A percentile compares a stretch with the other conserved stretches of the same genome.
Conservation (phyloP, 2,888 invertebrate species). For the Deroplatys truncata region DNA sequence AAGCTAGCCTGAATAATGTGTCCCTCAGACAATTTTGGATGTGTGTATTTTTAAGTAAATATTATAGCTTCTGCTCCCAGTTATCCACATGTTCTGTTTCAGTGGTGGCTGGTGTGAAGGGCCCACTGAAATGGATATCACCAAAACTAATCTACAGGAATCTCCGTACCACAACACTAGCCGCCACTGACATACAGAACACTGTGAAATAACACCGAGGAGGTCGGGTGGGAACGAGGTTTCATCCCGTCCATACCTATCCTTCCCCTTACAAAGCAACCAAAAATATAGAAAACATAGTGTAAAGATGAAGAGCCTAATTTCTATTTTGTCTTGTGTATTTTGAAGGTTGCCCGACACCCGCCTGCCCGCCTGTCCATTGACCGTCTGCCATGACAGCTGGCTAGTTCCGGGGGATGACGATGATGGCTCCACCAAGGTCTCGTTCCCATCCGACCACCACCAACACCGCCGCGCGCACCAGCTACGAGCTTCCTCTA, state of each 20-base stretch:
- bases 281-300: neutral
- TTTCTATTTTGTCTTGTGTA: constrained; percentile 30
- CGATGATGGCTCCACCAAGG: constrained; percentile 20
- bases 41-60: too few species aligned
- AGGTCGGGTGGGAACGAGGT: constrained; percentile 45
- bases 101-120: neutral
- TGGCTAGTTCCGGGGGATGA: constrained; percentile 24
- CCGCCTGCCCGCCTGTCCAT: constrained; percentile 27
- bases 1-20: too few species aligned
- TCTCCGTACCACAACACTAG: neutral
- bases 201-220: constrained; percentile 24
- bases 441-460: constrained; percentile 30
- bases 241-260: neutral
- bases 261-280: neutral
- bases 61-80: neutral
- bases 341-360: constrained; percentile 31
- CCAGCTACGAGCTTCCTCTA: constrained; percentile 5
- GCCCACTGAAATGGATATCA: neutral
- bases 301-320: neutral
- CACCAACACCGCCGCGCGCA: constrained; percentile 16
- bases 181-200: neutral
- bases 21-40: too few species aligned
- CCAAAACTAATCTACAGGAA: neutral
- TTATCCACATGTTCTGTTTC: neutral
- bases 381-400: constrained; percentile 25